Evolutionary conservation across 2,113 vertebrate species (phyloP).

Genomic region (Perca fluviatilis): DNA sequence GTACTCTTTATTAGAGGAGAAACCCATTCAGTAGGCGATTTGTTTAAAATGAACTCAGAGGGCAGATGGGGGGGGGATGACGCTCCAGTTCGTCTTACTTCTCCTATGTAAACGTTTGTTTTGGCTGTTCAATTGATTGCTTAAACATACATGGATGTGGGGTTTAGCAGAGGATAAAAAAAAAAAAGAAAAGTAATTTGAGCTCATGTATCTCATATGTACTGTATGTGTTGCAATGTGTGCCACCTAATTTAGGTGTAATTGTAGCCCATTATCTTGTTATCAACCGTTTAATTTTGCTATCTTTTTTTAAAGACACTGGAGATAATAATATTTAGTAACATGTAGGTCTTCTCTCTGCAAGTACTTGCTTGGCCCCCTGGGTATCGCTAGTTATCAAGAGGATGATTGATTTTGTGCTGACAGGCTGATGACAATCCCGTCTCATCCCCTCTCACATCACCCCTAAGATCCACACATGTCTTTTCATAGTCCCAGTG

Average conservation of each 20-base stretch:
- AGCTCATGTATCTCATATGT: neutral
- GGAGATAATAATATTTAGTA: constrained; percentile 36
- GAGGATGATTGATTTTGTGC: constrained; percentile 75
- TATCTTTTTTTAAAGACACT: constrained; percentile 8
- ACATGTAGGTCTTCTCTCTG: constrained; percentile 22
- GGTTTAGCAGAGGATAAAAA: constrained; percentile 19
- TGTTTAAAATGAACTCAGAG: constrained; percentile 63
- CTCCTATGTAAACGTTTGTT: constrained; percentile 49
- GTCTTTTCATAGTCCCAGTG: constrained; percentile 67
- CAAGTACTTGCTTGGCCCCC: constrained; percentile 23
- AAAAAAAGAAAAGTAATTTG: neutral
- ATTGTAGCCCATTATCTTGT: neutral
- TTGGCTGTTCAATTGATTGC: constrained; percentile 39
- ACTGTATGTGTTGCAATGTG: neutral
- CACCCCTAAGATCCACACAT: constrained; percentile 62
- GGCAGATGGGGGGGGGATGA: constrained; percentile 48
- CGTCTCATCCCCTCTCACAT: constrained; percentile 71
- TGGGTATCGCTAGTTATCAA: constrained; percentile 62
- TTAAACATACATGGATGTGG: constrained; percentile 38
- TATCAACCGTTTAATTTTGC: neutral
- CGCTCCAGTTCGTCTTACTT: constrained; percentile 51
- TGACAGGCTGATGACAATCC: constrained; percentile 75
- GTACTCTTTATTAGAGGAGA: constrained; percentile 52
- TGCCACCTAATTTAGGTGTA: neutral
- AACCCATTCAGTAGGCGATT: constrained; percentile 54